Base-by-base conservation (phyloP, 2,888 invertebrate species). In the Brachypterus glaber region DNA sequence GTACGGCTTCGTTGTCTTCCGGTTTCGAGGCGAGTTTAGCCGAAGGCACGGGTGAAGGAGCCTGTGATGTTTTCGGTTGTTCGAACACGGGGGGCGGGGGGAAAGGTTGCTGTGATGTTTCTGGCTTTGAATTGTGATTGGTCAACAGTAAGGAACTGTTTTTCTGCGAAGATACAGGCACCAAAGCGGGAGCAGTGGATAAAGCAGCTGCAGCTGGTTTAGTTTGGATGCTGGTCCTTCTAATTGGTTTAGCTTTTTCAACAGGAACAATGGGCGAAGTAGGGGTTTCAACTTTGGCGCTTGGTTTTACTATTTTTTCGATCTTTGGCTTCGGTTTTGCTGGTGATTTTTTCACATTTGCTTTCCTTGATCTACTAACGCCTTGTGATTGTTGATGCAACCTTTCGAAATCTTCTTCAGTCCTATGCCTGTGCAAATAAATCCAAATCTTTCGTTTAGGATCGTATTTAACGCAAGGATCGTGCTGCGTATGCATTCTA, bases 381-480 rank as follows among this genome's bases (percentile, higher is more conserved):
- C 17, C 74, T 57, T 79, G 79, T 39, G 73, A 71, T 51, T 80
- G 78, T 43, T 79, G 77, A 56, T 82, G 81, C 48, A 79, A 71
- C 50, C 76, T 69, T 60, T 82, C 81, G 45, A 75, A 74, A 50
- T 75, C 74, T 30, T 69, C 69, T 51, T 74, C 73, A 1, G 64
- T 66, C 31, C 74, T 64, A 57, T 80, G 76, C 31, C 91, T 74
- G 62, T 95, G 93, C 37, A 95, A 69, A 63, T 95, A 95, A n/a
- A 93, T 87, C 96, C 96, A 96, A 17, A 90, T 78, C 54, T 93
- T 92, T 3, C 88, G 76, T 52, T 87, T 81, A 1, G 87, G 82
- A 62, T 95, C 92, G 58, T 92, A 95, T 53, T 89, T 85, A 1
- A 95, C 92, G 53, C 92, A 88, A 0, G 95, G 93, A 67, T 95